Evolutionary conservation across 2,888 invertebrate species (phyloP), one percentile per base, ranked within the genome.

Genomic region (Coronaproctus castanopsis): DNA sequence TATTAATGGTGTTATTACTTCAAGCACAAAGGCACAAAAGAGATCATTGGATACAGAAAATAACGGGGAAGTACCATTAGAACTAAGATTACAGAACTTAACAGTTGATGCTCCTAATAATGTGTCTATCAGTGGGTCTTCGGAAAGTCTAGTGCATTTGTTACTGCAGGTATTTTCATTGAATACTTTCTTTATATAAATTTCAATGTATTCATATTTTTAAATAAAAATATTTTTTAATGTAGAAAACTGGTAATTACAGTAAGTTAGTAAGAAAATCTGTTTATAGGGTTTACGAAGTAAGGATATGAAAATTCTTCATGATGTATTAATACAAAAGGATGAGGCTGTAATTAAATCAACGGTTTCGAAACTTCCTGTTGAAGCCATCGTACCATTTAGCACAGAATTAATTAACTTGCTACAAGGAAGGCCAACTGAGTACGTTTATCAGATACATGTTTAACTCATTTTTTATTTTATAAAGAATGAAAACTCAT

Each of bases 221-320:
- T n/a, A n/a, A n/a, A n/a, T n/a, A n/a, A n/a, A n/a, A n/a, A n/a
- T n/a, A n/a, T n/a, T n/a, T n/a, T n/a, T n/a, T n/a, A n/a, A n/a
- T n/a, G n/a, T n/a, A n/a, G n/a, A n/a, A n/a, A n/a, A n/a, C n/a
- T n/a, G n/a, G n/a, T n/a, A n/a, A n/a, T n/a, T n/a, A n/a, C n/a
- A n/a, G n/a, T n/a, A n/a, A n/a, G n/a, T n/a, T n/a, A n/a, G n/a
- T n/a, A n/a, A n/a, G n/a, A n/a, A n/a, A n/a, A n/a, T n/a, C n/a
- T n/a, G n/a, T n/a, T n/a, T n/a, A n/a, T n/a, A 87, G 71, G 91
- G 88, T 0, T 72, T 95, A 36, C 87, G 87, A 67, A 92, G 91
- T 67, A 83, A 83, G 67, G 90, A 95, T 69, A 78, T 77, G 63
- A 75, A 72, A 52, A 79, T 92, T 66, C 73, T 93, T 24, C 75